Conservation (phyloP, 2,113 vertebrate species). For the Lamprologus tigripictilis region DNA sequence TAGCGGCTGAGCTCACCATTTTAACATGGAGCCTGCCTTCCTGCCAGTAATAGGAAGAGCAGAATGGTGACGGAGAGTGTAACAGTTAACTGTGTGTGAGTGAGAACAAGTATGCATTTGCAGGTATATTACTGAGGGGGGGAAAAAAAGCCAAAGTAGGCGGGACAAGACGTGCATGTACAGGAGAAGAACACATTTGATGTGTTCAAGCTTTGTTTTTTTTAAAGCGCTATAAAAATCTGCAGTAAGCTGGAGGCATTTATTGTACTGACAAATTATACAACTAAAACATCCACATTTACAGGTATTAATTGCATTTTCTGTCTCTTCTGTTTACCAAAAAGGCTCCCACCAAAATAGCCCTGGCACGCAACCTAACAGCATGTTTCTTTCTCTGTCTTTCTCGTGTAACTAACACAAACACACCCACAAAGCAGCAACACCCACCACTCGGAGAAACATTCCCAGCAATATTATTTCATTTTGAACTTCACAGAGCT, state of each 20-base stretch:
- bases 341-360: slow-evolving; percentile 1
- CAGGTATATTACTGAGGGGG: background rate
- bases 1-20: slow-evolving; percentile 51
- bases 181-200: background rate
- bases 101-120: background rate
- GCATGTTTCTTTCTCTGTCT: background rate
- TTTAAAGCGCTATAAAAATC: background rate
- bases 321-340: background rate
- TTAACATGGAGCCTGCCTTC: slow-evolving; percentile 50
- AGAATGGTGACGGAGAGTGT: slow-evolving; percentile 28
- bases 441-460: slow-evolving; percentile 23
- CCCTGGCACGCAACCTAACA: background rate
- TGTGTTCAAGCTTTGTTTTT: background rate
- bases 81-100: slow-evolving; percentile 28
- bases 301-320: background rate
- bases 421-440: slow-evolving; percentile 13
- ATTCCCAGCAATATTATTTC: slow-evolving; percentile 37
- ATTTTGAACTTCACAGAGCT: slow-evolving; percentile 72
- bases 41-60: slow-evolving; percentile 46
- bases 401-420: slow-evolving; percentile 11
- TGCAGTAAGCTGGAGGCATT: background rate
- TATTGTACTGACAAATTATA: background rate
- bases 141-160: background rate
- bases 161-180: background rate
- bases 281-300: background rate